Evolutionary conservation across 2,888 invertebrate species (phyloP), one percentile per base, ranked within the genome.

Genomic region (Heliothis peltigera): DNA sequence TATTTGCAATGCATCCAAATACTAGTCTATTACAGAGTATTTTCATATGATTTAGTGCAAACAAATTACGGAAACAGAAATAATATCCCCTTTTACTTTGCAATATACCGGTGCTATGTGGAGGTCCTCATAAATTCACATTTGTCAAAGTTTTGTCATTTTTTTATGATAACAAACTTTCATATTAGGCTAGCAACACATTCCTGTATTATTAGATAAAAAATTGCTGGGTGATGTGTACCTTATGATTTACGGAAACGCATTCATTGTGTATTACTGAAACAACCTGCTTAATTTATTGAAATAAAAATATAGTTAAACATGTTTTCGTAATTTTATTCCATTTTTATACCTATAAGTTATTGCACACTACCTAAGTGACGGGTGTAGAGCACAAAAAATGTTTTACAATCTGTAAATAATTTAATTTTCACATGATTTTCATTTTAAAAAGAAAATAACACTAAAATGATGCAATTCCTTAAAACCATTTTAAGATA

Each of bases 251-350:
- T 83, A 79, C 76, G 66, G 73, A 78, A 82, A 77, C 81, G 82
- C 83, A 84, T 84, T 82, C 76, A 84, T 84, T 88, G 86, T 87
- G 84, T 88, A 87, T 86, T 87, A 85, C 80, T 82, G 75, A 85
- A 87, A 87, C 82, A 85, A 89, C 84, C 89, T 86, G 92, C 92
- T 92, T 92, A 92, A 92, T 92, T 92, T 92, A 92, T 92, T 91
- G 86, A 91, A 91, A 88, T 91, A 91, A 91, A 90, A 87, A 87
- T 88, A 89, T 89, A 89, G 85, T 83, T 87, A 85, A 85, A 87
- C 79, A 81, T 85, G 80, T 51, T 12, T 59, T n/a, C 49, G 64
- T 42, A 63, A 64, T 77, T 77, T 77, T 62, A 62, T 77, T 73
- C 0, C 19, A 43, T 22, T 46, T 49, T n/a, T n/a, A n/a, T n/a